phyloP scores from a whole-genome alignment of 1,140 invertebrate genomes.

The Drosophila pruinosa region DNA sequence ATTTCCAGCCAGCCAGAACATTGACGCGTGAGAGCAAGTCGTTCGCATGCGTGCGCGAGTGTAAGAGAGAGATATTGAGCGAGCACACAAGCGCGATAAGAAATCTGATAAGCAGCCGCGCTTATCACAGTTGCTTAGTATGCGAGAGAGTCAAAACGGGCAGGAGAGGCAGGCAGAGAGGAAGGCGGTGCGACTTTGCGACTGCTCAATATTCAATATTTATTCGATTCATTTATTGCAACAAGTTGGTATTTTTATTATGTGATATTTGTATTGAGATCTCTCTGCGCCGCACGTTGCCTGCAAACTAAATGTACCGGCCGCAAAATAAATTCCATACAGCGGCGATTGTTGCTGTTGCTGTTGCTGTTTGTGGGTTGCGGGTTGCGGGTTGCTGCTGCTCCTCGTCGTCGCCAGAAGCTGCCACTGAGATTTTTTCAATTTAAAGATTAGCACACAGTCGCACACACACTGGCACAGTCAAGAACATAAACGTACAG shows the following conservation, averaged over 20 bases:
- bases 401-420: slow-evolving; percentile 28
- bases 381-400: slow-evolving; percentile 27
- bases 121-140: slow-evolving; percentile 16
- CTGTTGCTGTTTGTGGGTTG: not conserved
- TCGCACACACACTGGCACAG: slow-evolving; percentile 3
- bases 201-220: slow-evolving; percentile 15
- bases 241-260: not conserved
- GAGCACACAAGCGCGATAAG: not conserved
- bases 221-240: not conserved
- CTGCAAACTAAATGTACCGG: slow-evolving; percentile 59
- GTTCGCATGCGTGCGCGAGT: not conserved
- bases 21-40: slow-evolving; percentile 4
- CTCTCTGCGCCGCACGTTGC: slow-evolving; percentile 30
- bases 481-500: not conserved
- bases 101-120: slow-evolving; percentile 31
- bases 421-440: slow-evolving; percentile 70
- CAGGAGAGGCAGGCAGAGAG: too few species aligned
- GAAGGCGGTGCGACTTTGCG: too few species aligned
- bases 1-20: not conserved
- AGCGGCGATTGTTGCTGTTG: not conserved
- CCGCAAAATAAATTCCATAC: slow-evolving; percentile 33
- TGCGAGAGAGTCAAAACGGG: not conserved
- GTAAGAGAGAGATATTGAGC: not conserved
- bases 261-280: slow-evolving; percentile 2
- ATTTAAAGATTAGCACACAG: slow-evolving; percentile 71